Percentiles rank a stretch among this genome's conserved stretches.
phyloP scores from a whole-genome alignment of 2,797 vertebrate species.

The Peromyscus eremicus region DNA sequence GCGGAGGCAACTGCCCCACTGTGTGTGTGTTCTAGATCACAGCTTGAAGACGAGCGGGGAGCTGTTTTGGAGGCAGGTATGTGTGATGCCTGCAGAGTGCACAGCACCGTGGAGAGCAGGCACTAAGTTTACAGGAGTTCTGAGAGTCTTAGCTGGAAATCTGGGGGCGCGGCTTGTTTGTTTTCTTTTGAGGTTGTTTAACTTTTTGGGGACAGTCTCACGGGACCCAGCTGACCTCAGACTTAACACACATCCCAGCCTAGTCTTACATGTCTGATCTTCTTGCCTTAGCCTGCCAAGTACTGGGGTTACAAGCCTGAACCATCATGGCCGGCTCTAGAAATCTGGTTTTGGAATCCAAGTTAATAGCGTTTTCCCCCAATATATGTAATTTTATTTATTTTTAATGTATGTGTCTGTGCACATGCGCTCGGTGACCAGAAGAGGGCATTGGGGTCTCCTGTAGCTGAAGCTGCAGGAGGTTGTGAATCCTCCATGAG shows the following conservation, averaged over 20 bases:
- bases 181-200: neutral
- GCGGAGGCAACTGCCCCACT: neutral
- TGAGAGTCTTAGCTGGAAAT: neutral
- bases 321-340: neutral
- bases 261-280: neutral
- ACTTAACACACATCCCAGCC: neutral
- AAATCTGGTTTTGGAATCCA: neutral
- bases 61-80: neutral
- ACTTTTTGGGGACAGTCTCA: neutral
- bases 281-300: neutral
- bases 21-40: neutral
- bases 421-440: neutral
- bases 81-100: neutral
- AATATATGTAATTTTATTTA: neutral
- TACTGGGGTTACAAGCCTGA: neutral
- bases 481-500: neutral
- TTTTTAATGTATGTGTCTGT: neutral
- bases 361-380: neutral
- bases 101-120: neutral
- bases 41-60: neutral
- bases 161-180: neutral
- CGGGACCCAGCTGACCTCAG: neutral
- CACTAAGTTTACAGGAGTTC: neutral
- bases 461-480: neutral
- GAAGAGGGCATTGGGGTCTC: neutral